Percentiles rank a stretch among this genome's conserved stretches.
Evolutionary conservation across 1,140 invertebrate genomes (phyloP).

Genomic region (Drosophila oshimai): DNA sequence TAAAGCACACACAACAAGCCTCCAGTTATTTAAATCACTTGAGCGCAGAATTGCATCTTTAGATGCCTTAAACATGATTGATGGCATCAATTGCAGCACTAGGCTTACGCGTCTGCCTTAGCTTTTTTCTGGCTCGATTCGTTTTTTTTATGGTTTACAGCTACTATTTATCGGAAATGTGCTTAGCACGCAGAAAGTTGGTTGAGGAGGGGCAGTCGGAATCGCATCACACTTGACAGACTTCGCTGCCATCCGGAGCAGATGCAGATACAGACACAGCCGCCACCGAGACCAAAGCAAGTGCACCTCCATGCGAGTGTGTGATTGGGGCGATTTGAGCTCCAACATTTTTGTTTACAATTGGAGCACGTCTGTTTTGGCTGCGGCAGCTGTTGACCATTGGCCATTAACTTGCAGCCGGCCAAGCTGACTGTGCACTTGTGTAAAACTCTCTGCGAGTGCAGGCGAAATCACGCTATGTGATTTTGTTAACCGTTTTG

Average conservation of each 20-base stretch:
- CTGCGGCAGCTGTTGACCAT: conserved; percentile 61
- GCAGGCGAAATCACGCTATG: neutral
- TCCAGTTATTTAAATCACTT: conserved; percentile 36
- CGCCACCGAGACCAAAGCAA: neutral
- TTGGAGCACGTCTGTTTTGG: conserved; percentile 77
- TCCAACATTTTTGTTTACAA: conserved; percentile 67
- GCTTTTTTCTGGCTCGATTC: neutral
- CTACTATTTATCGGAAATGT: conserved; percentile 58
- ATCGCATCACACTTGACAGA: conserved; percentile 44
- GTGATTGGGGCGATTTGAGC: conserved; percentile 1
- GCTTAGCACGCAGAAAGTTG: conserved; percentile 47
- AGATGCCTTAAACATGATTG: conserved; percentile 42
- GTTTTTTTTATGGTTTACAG: conserved; percentile 57
- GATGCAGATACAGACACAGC: conserved; percentile 33
- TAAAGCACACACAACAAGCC: conserved; percentile 28
- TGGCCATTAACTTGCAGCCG: conserved; percentile 62
- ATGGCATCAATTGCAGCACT: conserved; percentile 39
- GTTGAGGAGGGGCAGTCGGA: conserved; percentile 13
- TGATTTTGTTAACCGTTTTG: too few relatives aligned
- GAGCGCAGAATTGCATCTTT: conserved; percentile 47
- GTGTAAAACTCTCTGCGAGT: conserved; percentile 18
- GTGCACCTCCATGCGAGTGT: neutral
- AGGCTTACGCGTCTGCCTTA: neutral
- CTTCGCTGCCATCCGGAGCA: conserved; percentile 35
- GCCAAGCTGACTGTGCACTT: conserved; percentile 41